Conservation (phyloP, 2,888 invertebrate species). For the Alloscopus bannaensis region DNA sequence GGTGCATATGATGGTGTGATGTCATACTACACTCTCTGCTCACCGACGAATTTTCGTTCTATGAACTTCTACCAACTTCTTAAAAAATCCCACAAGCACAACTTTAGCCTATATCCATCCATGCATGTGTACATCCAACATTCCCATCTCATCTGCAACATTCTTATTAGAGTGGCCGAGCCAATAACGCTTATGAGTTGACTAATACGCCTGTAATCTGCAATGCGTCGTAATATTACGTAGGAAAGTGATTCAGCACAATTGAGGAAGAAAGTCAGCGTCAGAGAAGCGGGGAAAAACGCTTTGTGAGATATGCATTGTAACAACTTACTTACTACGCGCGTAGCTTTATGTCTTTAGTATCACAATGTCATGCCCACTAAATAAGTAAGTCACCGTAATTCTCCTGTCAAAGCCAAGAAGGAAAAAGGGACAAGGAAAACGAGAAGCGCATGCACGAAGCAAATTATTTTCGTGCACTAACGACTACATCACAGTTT, state of each 20-base stretch:
- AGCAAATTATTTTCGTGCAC: background rate
- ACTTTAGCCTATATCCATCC: background rate
- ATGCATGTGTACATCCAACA: background rate
- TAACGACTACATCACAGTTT: no score
- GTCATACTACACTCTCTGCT: slow-evolving; percentile 43
- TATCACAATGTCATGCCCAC: no score
- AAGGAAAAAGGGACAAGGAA: slow-evolving; percentile 9
- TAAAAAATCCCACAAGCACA: background rate
- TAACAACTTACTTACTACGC: no score
- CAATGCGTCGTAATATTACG: slow-evolving; percentile 33
- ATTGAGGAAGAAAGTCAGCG: slow-evolving; percentile 36
- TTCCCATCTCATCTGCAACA: background rate
- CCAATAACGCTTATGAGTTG: slow-evolving; percentile 28
- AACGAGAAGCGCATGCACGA: slow-evolving; percentile 4
- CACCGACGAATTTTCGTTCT: no score
- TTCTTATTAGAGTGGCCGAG: background rate
- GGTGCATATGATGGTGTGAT: slow-evolving; percentile 37
- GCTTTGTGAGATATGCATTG: no score
- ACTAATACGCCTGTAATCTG: slow-evolving; percentile 29
- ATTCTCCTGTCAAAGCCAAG: slow-evolving; percentile 2
- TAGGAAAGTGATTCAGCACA: slow-evolving; percentile 41
- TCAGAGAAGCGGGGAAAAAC: background rate
- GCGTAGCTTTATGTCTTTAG: no score
- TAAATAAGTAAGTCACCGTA: background rate
- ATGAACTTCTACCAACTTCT: slow-evolving; percentile 32